Evolutionary conservation across 1,140 invertebrate genomes (phyloP).

Genomic region (Drosophila grimshawi): DNA sequence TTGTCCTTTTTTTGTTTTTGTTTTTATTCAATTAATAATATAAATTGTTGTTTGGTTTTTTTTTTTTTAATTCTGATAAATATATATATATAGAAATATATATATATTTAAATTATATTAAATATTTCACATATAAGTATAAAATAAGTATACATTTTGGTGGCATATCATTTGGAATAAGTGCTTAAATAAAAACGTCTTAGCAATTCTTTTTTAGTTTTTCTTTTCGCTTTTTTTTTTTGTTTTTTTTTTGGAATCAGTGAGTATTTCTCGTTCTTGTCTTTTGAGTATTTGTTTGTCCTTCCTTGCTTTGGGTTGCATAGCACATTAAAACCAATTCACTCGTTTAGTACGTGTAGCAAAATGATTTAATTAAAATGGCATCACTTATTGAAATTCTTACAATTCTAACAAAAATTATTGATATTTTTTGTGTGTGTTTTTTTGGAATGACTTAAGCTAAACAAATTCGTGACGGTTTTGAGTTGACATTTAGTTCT

Average conservation of each 20-base stretch:
- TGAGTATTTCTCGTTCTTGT: constrained; percentile 49
- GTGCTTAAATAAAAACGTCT: constrained; percentile 49
- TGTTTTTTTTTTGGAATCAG: constrained; percentile 30
- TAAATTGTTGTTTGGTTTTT: constrained; percentile 46
- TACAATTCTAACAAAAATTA: constrained; percentile 47
- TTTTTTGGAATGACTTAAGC: constrained; percentile 50
- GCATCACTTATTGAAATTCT: constrained; percentile 39
- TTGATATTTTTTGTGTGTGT: constrained; percentile 21
- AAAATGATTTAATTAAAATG: constrained; percentile 60
- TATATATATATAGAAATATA: constrained; percentile 53
- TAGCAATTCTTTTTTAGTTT: not conserved
- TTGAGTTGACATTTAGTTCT: constrained; percentile 41
- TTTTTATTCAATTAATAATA: constrained; percentile 74
- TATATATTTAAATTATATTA: constrained; percentile 32
- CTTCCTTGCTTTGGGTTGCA: constrained; percentile 25
- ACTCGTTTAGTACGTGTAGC: constrained; percentile 49
- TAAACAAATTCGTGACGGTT: constrained; percentile 77
- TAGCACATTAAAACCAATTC: constrained; percentile 58
- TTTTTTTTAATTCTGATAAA: constrained; percentile 43
- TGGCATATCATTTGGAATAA: constrained; percentile 77
- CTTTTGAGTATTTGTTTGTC: constrained; percentile 34
- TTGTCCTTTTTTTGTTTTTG: constrained; percentile 46
- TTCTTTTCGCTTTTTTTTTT: constrained; percentile 33
- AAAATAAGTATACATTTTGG: constrained; percentile 70
- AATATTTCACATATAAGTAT: constrained; percentile 51